Base-by-base conservation (phyloP, 2,888 invertebrate genomes). In the Archips xylosteana region DNA sequence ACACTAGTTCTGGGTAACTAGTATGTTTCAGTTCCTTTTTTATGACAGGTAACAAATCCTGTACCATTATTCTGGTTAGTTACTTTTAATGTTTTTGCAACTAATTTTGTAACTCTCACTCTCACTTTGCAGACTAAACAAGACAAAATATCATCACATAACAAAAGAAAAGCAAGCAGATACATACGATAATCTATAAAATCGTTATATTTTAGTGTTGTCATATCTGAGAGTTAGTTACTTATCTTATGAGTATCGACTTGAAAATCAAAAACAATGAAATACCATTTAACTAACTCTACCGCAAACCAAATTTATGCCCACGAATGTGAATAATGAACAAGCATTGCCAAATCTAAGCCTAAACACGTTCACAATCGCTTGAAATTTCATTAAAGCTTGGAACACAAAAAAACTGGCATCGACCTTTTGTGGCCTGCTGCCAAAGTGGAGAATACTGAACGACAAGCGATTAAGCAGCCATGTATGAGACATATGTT, bases 401-500 rank as follows among this genome's bases (percentile, higher is more conserved):
- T 60, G 49, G 32, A 73, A 69, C 54, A 69, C 60, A 39, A 74
- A 36, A 74, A 74, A 65, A 69, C 74, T 74, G 70, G 74, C 69
- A 65, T 70, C 60, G 69, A 70, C 59, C 65, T 70, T 61, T 42
- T 61, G 51, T 74, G 74, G 74, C 69, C 34, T 36, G 34, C 45
- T 65, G 74, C 74, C 74, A 74, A 74, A 74, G 63, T 39, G n/a
- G 64, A 34, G 36, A 65, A 65, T 42, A 57, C 66, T 74, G 83
- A 87, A 84, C 82, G 79, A 82, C 79, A 77, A 80, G 79, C 83
- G 83, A 88, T 88, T 90, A 87, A 86, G 83, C 80, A 82, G 80
- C 87, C 89, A 85, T 89, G 90, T 88, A 86, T 81, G 85, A 87
- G 88, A 92, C 92, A 92, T 89, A 89, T 92, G 92, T 92, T 89